Conservation (phyloP, 2,888 invertebrate genomes). For the Ptychoptera albimana region DNA sequence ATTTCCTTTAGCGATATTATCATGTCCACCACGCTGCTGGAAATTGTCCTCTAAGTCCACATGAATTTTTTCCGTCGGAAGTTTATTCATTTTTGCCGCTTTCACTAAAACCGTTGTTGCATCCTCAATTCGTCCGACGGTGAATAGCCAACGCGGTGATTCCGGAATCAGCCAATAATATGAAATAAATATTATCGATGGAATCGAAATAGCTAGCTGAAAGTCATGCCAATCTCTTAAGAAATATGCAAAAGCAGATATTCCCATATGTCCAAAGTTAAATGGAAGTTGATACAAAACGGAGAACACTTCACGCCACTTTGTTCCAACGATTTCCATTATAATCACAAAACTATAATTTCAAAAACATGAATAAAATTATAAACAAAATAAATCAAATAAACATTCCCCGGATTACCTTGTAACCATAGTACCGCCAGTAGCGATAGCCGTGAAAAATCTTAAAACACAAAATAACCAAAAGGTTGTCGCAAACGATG, state of each 20-base stretch:
- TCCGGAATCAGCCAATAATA: constrained; percentile 59
- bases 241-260: constrained; percentile 46
- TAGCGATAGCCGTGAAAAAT: constrained; percentile 56
- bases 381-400: neutral
- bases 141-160: constrained; percentile 64
- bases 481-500: constrained; percentile 53
- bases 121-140: constrained; percentile 43
- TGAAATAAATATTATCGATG: constrained; percentile 39
- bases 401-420: constrained; percentile 15
- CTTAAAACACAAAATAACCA: constrained; percentile 46
- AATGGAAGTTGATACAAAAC: constrained; percentile 55
- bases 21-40: constrained; percentile 17
- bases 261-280: constrained; percentile 47
- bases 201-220: constrained; percentile 49
- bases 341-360: constrained; percentile 42
- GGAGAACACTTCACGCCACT: constrained; percentile 32
- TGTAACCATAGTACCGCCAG: constrained; percentile 72
- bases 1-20: constrained; percentile 32
- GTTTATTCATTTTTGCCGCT: constrained; percentile 42
- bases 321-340: constrained; percentile 49
- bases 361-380: neutral
- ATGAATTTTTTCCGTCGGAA: constrained; percentile 34
- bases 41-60: constrained; percentile 33
- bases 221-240: constrained; percentile 50
- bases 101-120: constrained; percentile 44